Evolutionary conservation across 2,113 vertebrate genomes (phyloP).

Genomic region (Corythornis vintsioides): DNA sequence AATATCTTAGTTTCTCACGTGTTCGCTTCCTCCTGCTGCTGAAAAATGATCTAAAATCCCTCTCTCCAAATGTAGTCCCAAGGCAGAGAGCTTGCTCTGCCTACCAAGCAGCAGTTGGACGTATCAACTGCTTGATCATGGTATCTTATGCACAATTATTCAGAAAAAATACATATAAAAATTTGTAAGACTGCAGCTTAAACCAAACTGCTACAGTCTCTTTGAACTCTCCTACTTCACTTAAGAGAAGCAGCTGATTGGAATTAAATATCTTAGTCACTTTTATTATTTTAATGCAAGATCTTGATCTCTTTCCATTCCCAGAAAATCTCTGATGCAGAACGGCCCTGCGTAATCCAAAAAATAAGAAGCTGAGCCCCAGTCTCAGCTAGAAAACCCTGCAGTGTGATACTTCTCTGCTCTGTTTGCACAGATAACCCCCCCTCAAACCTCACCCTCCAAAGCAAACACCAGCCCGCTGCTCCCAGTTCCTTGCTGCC

Average conservation of each 20-base stretch:
- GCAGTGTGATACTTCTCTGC: background rate
- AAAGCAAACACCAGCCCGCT: background rate
- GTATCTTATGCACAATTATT: too few relatives aligned
- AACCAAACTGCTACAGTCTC: background rate
- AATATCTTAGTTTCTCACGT: background rate
- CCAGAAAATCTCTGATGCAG: background rate
- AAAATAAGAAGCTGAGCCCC: background rate
- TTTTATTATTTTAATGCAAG: background rate
- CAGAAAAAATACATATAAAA: background rate
- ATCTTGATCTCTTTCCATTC: background rate
- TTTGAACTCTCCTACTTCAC: background rate
- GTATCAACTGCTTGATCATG: rapidly evolving
- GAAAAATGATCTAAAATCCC: background rate
- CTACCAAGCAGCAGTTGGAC: background rate
- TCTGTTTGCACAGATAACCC: background rate
- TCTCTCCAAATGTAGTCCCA: background rate
- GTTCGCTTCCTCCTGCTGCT: background rate
- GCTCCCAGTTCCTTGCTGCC: background rate
- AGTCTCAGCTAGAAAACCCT: background rate
- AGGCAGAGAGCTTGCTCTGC: background rate
- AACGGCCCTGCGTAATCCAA: background rate
- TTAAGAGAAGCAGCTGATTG: background rate
- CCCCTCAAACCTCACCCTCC: rapidly evolving
- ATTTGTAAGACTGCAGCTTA: background rate
- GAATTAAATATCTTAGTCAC: background rate